Base-by-base conservation (phyloP, 1,140 invertebrate species). In the Drosophila repleta region DNA sequence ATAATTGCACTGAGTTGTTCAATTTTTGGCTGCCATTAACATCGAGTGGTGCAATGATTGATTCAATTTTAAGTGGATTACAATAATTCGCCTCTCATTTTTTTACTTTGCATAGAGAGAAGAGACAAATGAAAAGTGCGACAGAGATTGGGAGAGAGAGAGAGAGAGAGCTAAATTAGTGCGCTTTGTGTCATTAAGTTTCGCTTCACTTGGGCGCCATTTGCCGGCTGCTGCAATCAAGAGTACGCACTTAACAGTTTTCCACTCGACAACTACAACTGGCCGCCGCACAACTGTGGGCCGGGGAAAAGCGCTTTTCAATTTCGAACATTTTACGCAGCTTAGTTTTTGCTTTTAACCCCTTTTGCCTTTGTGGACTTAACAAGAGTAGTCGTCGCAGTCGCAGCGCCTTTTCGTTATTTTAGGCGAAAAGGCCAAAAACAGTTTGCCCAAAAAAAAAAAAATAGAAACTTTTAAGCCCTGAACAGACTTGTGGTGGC, bases 111-210 rank as follows among this genome's bases (percentile, higher is more conserved):
- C 53, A 43, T 43, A 43, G 39, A 43, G 37, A 43, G 37, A 21
- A 20, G 5, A 29, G 45, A 2, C n/a, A 21, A 43, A 20, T 41
- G 49, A 29, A 11, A 13, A 21, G 4, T 24, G 8, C 51, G 39
- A 37, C 29, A 72, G n/a, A 43, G 49, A 17, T 29, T 15, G 15
- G 21, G 53, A 17, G 35, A 4, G 39, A 17, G n/a, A 37, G 53
- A 17, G 35, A 4, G 39, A 17, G n/a, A 37, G 39, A 52, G 60
- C 68, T 58, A 78, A 85, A 85, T 85, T 85, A 87, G 82, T 81
- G 82, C 82, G 82, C 82, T 87, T 85, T 77, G 82, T 85, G 81
- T 87, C 77, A 85, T 85, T 85, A 87, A 81, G 77, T 69, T 64
- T 81, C 82, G 82, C 69, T 85, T 87, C 82, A 85, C 43, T 75